phyloP scores from a whole-genome alignment of 2,797 vertebrate species.

The Atherinosoma microstoma region DNA sequence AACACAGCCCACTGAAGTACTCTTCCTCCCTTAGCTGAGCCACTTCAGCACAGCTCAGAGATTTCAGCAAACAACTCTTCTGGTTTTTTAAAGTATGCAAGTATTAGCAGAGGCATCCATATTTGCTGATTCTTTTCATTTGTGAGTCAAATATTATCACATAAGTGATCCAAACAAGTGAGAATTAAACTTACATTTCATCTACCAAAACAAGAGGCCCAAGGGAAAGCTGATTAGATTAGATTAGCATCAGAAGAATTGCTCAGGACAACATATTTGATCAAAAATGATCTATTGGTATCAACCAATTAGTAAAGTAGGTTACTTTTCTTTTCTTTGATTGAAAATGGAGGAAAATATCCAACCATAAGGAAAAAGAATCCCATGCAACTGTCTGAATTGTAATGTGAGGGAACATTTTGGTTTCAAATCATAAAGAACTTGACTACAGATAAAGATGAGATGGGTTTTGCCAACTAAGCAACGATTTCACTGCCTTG shows the following conservation, averaged over 20 bases:
- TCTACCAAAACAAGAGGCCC: neutral
- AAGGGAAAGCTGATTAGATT: neutral
- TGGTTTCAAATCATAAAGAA: neutral
- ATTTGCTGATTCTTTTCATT: neutral
- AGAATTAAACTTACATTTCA: too few species aligned
- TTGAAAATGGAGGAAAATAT: too few species aligned
- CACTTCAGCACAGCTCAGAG: neutral
- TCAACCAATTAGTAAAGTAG: too few species aligned
- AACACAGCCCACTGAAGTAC: neutral
- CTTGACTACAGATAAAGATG: neutral
- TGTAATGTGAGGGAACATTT: neutral
- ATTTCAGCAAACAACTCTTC: neutral
- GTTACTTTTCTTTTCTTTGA: too few species aligned
- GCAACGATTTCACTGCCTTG: neutral
- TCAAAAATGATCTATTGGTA: neutral
- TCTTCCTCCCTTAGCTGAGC: neutral
- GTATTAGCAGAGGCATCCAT: neutral
- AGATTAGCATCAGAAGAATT: neutral
- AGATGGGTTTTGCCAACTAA: neutral
- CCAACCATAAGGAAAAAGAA: neutral
- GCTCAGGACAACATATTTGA: neutral
- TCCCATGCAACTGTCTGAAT: neutral
- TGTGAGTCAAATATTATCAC: too few species aligned
- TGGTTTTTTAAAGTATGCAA: neutral
- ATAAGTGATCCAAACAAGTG: neutral